phyloP scores from a whole-genome alignment of 2,113 vertebrate genomes.

The Microcebus murinus region DNA sequence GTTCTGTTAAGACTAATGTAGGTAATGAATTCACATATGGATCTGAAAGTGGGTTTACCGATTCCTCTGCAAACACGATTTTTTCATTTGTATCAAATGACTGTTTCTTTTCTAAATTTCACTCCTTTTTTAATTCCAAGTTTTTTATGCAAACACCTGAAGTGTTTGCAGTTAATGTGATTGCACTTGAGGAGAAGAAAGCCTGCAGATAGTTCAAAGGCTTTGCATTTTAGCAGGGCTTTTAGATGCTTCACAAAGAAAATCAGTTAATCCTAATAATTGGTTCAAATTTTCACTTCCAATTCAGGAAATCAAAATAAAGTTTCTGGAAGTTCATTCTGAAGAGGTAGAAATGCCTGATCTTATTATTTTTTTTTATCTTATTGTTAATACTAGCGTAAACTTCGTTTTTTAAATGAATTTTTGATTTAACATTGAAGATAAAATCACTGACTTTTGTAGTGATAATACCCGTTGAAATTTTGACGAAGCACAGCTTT shows the following conservation, averaged over 20 bases:
- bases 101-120: background rate
- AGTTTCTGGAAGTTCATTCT: conserved; percentile 1
- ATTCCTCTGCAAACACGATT: background rate
- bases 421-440: background rate
- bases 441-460: background rate
- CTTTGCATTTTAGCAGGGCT: background rate
- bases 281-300: conserved; percentile 4
- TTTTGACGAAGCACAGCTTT: background rate
- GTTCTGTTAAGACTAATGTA: background rate
- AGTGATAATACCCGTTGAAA: background rate
- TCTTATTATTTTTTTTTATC: background rate
- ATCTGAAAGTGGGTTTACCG: background rate
- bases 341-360: background rate
- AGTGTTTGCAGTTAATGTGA: background rate
- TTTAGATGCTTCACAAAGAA: background rate
- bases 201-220: background rate
- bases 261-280: conserved; percentile 17
- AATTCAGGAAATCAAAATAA: background rate
- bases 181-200: background rate
- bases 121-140: background rate
- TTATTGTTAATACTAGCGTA: background rate
- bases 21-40: background rate
- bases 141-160: background rate
- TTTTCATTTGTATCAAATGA: background rate
- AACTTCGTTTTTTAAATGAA: background rate